Evolutionary conservation across 2,113 vertebrate genomes (phyloP), one percentile per base, ranked within the genome.

Genomic region (Tinamus guttatus): DNA sequence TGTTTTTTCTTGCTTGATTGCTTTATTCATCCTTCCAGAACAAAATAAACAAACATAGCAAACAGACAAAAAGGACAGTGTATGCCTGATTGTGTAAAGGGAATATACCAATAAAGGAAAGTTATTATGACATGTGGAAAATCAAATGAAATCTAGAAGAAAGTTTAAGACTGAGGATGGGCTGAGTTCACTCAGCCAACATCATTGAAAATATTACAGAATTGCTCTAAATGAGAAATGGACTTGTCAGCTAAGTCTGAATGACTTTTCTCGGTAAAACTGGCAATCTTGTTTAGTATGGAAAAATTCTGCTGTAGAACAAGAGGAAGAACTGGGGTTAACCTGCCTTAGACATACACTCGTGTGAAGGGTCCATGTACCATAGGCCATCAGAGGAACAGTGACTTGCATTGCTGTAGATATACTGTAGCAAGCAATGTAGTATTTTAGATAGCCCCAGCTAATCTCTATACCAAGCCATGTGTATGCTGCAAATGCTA

Each of bases 321-420:
- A 52, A 65, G 19, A 25, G 14, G 49, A 93, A 81, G 49, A 80
- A 22, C 6, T 20, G 38, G 54, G 27, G 19, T 4, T 87, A 79
- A 83, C 2, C 12, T 64, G 8, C 11, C 1, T 68, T 65, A 70
- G 58, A 51, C 7, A 24, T 65, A 77, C 40, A 86, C 4, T 9
- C 5, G 41, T 12, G 5, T 34, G 49, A 80, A 94, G 5, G 8
- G 64, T 73, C 14, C 4, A 6, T 17, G 45, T 32, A 65, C 3
- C 5, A 3, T 15, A 5, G 5, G 25, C 71, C 16, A 63, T n/a
- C 2, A 0, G 0, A 71, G 41, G 20, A 90, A 34, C 3, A 11
- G 2, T n/a, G 11, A 30, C 21, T 77, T 64, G 22, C 9, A 74
- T 69, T 77, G 32, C 7, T 11, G 13, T 2, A 11, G 20, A 52